Base-by-base conservation (phyloP, 1,140 invertebrate genomes). In the Dreissena rostriformis region DNA sequence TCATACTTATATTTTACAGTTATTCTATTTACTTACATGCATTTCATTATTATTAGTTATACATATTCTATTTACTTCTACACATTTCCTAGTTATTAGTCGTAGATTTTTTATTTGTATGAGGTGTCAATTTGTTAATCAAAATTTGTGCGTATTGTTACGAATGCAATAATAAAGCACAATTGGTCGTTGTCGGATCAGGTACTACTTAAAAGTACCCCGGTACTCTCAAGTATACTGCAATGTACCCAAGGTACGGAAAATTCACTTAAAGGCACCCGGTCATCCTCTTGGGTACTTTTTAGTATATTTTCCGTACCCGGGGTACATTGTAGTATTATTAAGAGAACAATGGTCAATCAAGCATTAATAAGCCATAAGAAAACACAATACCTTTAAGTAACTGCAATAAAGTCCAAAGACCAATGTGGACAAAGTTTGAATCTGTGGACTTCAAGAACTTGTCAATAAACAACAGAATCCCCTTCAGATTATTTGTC, bases 351-450 rank as follows among this genome's bases (percentile, higher is more conserved):
- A n/a, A n/a, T n/a, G n/a, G n/a, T n/a, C n/a, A n/a, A n/a, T n/a
- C n/a, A n/a, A n/a, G n/a, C n/a, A n/a, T 29, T n/a, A 61, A 39
- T 57, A 63, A 5, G 22, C 7, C 10, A 61, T 24, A 11, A n/a
- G 28, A 82, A n/a, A 51, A 19, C 57, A 2, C n/a, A 0, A 22
- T 26, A 91, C 90, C 88, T 89, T 90, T 90, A 14, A 91, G 79
- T 53, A 90, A 75, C 53, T 90, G 89, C 12, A 85, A 74, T 1
- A 92, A 82, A 14, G 91, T 92, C 91, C 91, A 92, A 39, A 92
- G 77, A 14, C 87, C 90, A 51, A 92, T 87, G 77, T 92, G 90
- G 55, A 86, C 75, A 80, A 90, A 89, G 81, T 85, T 91, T 17
- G 87, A 85, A 28, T 92, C 88, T 19, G 80, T 74, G 15, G 82